These are phyloP conservation scores for Rhipidura dahli DNA, from an alignment of 2,113 vertebrate species.

Conservation along the genomic window DNA sequence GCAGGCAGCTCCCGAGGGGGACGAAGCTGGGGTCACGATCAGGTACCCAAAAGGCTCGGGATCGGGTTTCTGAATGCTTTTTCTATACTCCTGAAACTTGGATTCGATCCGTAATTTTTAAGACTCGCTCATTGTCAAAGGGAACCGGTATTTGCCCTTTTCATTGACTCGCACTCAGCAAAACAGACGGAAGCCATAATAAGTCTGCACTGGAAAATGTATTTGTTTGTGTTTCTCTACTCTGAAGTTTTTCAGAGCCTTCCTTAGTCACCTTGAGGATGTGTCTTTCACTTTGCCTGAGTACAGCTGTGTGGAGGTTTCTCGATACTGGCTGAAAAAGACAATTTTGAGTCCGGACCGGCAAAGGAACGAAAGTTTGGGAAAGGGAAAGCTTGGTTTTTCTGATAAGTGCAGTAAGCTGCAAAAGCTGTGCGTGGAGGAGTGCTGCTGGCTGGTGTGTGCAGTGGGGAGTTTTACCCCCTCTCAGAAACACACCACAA, in stretches of 20 bases:
- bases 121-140: not conserved
- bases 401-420: not conserved
- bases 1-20: not conserved
- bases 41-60: not conserved
- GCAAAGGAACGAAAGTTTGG: not conserved
- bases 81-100: not conserved
- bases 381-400: not conserved
- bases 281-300: not conserved
- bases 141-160: not conserved
- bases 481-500: not conserved
- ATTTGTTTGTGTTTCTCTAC: not conserved
- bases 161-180: conserved; percentile 11
- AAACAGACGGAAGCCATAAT: not conserved
- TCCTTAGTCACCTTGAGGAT: not conserved
- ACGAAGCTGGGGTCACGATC: not conserved
- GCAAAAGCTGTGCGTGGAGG: not conserved
- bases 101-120: not conserved
- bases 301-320: not conserved
- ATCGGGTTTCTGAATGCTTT: not conserved
- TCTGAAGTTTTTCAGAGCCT: conserved; percentile 10
- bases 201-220: conserved; percentile 25
- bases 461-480: not conserved
- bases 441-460: not conserved
- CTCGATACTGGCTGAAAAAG: not conserved
- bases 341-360: not conserved